Evolutionary conservation across 2,113 vertebrate genomes (phyloP).

Genomic region (Zingel zingel): DNA sequence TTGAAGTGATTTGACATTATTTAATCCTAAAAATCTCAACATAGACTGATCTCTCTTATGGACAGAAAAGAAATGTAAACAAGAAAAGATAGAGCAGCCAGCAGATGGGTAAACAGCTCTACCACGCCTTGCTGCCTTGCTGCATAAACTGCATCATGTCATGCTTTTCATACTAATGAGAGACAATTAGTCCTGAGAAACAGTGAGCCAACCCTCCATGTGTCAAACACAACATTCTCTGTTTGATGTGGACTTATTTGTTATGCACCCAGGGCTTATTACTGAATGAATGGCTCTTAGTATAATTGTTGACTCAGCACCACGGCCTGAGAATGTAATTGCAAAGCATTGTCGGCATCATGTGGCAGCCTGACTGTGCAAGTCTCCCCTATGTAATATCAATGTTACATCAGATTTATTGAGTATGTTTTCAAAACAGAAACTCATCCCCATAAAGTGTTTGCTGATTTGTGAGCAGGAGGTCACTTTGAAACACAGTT

Average conservation of each 20-base stretch:
- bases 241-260: slow-evolving; percentile 71
- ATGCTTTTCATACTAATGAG: slow-evolving; percentile 76
- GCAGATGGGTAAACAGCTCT: slow-evolving; percentile 49
- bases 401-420: slow-evolving; percentile 11
- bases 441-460: slow-evolving; percentile 5
- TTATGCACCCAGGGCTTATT: slow-evolving; percentile 68
- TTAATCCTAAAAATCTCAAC: slow-evolving; percentile 7
- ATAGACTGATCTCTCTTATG: background rate
- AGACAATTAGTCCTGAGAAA: slow-evolving; percentile 73
- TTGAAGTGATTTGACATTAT: background rate
- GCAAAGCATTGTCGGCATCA: slow-evolving; percentile 33
- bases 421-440: slow-evolving; percentile 24
- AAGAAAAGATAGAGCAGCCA: background rate
- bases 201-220: slow-evolving; percentile 56
- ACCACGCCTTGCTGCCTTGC: slow-evolving; percentile 33
- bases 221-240: slow-evolving; percentile 65
- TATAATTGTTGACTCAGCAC: slow-evolving; percentile 78
- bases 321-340: slow-evolving; percentile 59
- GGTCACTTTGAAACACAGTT: slow-evolving; percentile 10
- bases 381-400: slow-evolving; percentile 17
- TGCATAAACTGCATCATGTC: slow-evolving; percentile 60
- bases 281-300: slow-evolving; percentile 67
- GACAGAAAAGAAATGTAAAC: background rate
- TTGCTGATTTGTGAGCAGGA: slow-evolving; percentile 2
- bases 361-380: slow-evolving; percentile 18